Evolutionary conservation across 2,113 vertebrate species (phyloP), one percentile per base, ranked within the genome.

Genomic region (Notiomystis cincta): DNA sequence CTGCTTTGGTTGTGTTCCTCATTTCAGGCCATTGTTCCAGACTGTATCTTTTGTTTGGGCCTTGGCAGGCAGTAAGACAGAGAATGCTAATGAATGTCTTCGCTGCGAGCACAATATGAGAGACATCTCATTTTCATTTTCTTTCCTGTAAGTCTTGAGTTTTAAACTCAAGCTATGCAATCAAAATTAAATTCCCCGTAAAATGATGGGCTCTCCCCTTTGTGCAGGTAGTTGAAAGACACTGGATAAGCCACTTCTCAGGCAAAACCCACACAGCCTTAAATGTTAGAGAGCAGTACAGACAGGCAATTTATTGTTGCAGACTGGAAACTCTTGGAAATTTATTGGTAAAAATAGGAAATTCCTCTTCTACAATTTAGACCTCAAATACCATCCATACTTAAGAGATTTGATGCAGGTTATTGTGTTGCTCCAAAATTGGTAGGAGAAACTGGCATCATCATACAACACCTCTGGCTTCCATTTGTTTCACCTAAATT

Each of bases 21-120:
- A 92, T 96, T 96, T 94, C 83, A 89, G 88, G 80, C 86, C 90
- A 94, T 95, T 96, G 93, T 96, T 96, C 93, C 82, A 92, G 86
- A 71, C 72, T 61, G 38, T 94, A 93, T 93, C 95, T 88, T 97
- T 96, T 95, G 96, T 97, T 94, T 96, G 90, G 92, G 90, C 57
- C 89, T 95, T 92, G 95, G 95, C 95, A 96, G 86, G 90, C 96
- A 96, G 79, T 75, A 93, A 89, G 90, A 89, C 90, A 87, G 85
- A 96, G 77, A 92, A 95, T 96, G 83, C 61, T 96, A 96, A 93
- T 92, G 87, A 94, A 87, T 89, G 53, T 93, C 76, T 95, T 94
- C 0, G 7, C 93, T 93, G 61, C 0, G 0, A 94, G 73, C 53
- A 79, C 76, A 93, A 42, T 93, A 90, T 84, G 81, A 91, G 66